Conservation (phyloP, 2,113 vertebrate species). For the Pterophyllum scalare region DNA sequence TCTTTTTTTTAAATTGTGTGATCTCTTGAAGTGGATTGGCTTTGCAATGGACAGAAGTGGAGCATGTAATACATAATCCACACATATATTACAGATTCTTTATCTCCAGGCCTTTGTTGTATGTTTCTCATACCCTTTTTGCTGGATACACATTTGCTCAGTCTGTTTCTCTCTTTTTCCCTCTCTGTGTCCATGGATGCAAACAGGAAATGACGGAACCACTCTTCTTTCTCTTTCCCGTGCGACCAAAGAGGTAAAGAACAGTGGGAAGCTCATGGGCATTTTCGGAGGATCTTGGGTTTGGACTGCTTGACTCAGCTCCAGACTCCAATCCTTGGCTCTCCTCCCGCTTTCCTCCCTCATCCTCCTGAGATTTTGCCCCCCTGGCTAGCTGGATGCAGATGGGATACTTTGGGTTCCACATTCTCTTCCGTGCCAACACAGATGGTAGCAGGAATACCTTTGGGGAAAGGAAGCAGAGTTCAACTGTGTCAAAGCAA, state of each 20-base stretch:
- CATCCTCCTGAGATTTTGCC: slow-evolving; percentile 35
- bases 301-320: neutral
- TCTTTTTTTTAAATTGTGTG: slow-evolving; percentile 9
- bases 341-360: slow-evolving; percentile 14
- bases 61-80: slow-evolving; percentile 73
- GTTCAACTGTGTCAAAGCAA: slow-evolving; percentile 27
- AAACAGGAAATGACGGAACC: slow-evolving; percentile 84
- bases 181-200: slow-evolving; percentile 69
- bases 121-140: slow-evolving; percentile 69
- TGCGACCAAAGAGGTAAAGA: slow-evolving; percentile 88
- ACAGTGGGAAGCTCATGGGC: slow-evolving; percentile 12
- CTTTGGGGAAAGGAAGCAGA: slow-evolving; percentile 67
- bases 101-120: slow-evolving; percentile 32
- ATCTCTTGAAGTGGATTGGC: slow-evolving; percentile 34
- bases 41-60: slow-evolving; percentile 59
- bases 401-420: slow-evolving; percentile 94
- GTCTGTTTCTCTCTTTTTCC: slow-evolving; percentile 43
- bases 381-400: slow-evolving; percentile 80
- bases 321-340: neutral
- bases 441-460: slow-evolving; percentile 84
- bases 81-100: slow-evolving; percentile 42
- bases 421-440: slow-evolving; percentile 87
- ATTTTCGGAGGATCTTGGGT: slow-evolving; percentile 15
- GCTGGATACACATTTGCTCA: slow-evolving; percentile 55
- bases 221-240: slow-evolving; percentile 90